Percentiles rank a stretch among this genome's conserved stretches.
These are phyloP conservation scores for Sesamia nonagrioides DNA, from an alignment of 1,140 invertebrate genomes.

Conservation along the genomic window DNA sequence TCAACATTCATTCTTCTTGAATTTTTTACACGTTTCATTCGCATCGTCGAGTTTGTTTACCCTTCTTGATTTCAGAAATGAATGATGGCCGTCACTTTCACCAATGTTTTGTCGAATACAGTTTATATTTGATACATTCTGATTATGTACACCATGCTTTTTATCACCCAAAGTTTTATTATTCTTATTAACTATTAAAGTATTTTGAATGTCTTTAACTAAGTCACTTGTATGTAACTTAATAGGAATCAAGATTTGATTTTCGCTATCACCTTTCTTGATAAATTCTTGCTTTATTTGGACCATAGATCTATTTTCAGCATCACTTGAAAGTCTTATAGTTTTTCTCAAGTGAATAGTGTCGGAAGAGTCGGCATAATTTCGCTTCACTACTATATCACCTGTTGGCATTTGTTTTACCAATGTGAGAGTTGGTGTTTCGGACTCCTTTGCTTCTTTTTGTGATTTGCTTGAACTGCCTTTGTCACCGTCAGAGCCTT, in stretches of 20 bases:
- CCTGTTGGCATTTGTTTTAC: slow-evolving; percentile 80
- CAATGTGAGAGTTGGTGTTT: slow-evolving; percentile 74
- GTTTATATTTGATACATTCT: slow-evolving; percentile 82
- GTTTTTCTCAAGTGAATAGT: slow-evolving; percentile 78
- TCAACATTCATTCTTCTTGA: slow-evolving; percentile 85
- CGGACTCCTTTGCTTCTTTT: slow-evolving; percentile 73
- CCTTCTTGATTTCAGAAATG: slow-evolving; percentile 80
- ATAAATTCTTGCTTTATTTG: slow-evolving; percentile 78
- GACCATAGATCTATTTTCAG: slow-evolving; percentile 81
- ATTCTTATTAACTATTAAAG: slow-evolving; percentile 82
- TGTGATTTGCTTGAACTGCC: slow-evolving; percentile 72
- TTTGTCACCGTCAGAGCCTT: slow-evolving; percentile 78
- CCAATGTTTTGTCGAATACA: slow-evolving; percentile 79
- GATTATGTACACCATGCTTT: slow-evolving; percentile 85
- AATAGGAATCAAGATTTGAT: slow-evolving; percentile 79
- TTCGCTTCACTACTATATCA: slow-evolving; percentile 80
- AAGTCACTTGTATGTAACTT: slow-evolving; percentile 78
- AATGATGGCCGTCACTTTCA: slow-evolving; percentile 73
- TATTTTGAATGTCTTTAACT: slow-evolving; percentile 84
- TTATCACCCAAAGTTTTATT: slow-evolving; percentile 82
- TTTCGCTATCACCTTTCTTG: slow-evolving; percentile 81
- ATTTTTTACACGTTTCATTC: slow-evolving; percentile 81
- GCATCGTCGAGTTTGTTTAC: slow-evolving; percentile 80
- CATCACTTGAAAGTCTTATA: slow-evolving; percentile 80
- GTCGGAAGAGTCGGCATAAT: slow-evolving; percentile 76